A percentile compares a stretch with the other conserved stretches of the same genome.
These are phyloP conservation scores for Sebastes umbrosus DNA, from an alignment of 2,797 vertebrate genomes.

Conservation along the genomic window DNA sequence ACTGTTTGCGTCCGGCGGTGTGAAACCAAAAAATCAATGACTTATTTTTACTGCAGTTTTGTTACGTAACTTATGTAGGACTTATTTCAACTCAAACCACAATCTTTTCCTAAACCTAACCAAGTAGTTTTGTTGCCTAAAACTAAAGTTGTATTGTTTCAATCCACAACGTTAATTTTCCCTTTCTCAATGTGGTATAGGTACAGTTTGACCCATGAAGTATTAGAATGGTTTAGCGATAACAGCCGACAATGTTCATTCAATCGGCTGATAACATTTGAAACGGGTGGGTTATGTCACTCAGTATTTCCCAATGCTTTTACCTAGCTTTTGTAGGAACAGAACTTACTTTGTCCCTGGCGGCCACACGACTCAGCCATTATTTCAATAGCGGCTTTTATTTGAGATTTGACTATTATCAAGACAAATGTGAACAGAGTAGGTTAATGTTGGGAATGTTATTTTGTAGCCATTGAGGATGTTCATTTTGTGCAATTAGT, in stretches of 20 bases:
- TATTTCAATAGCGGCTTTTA: neutral
- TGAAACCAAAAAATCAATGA: neutral
- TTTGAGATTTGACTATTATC: neutral
- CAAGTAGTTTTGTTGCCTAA: neutral
- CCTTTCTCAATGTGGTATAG: neutral
- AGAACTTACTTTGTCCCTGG: neutral
- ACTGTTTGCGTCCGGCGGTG: accelerated
- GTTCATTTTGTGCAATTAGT: neutral
- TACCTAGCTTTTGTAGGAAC: neutral
- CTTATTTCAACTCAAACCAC: neutral
- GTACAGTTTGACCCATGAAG: neutral
- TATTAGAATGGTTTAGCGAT: neutral
- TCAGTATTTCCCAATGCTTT: neutral
- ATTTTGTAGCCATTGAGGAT: neutral
- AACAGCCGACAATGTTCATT: neutral
- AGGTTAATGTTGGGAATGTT: neutral
- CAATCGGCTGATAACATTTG: neutral
- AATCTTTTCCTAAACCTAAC: neutral
- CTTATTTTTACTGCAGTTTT: neutral
- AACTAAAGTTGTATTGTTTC: neutral
- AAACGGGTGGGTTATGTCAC: neutral
- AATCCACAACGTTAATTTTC: neutral
- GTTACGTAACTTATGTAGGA: neutral
- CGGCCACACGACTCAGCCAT: no score
- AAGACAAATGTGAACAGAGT: neutral